These are phyloP conservation scores for Gasteruption jaculator DNA, from an alignment of 2,888 invertebrate species.

Conservation along the genomic window DNA sequence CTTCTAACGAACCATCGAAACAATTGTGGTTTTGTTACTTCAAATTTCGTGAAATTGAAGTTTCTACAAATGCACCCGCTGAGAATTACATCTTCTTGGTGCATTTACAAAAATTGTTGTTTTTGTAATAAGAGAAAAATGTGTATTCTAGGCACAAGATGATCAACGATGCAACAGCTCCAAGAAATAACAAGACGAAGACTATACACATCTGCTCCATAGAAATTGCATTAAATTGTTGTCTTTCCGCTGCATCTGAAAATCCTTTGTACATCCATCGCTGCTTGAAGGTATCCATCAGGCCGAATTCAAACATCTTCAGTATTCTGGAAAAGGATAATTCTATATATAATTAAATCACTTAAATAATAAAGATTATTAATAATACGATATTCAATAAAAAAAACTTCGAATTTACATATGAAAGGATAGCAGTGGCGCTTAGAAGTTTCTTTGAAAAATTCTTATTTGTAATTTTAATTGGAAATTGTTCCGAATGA, in stretches of 20 bases:
- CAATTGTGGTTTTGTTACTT: too few species aligned
- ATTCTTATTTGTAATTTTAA: too few species aligned
- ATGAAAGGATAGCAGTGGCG: too few species aligned
- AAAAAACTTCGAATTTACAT: too few species aligned
- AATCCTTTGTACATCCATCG: constrained; percentile 18
- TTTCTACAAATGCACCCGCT: too few species aligned
- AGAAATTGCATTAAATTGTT: neutral
- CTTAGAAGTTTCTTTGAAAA: too few species aligned
- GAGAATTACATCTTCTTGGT: too few species aligned
- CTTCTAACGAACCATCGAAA: too few species aligned
- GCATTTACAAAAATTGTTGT: too few species aligned
- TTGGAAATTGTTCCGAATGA: too few species aligned
- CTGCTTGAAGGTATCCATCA: constrained; percentile 12
- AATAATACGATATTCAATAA: constrained; percentile 11
- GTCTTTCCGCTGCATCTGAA: neutral
- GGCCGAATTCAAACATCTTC: constrained; percentile 25
- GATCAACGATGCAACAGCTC: constrained; percentile 15
- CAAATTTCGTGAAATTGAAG: too few species aligned
- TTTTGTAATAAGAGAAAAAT: constrained; percentile 17
- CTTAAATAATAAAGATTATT: neutral
- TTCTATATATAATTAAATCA: neutral
- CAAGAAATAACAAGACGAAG: constrained; percentile 18
- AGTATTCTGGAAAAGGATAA: constrained; percentile 21
- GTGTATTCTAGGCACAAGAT: constrained; percentile 12
- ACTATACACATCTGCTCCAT: constrained; percentile 23